Base-by-base conservation (phyloP, 2,113 vertebrate genomes). In the Calyptommatus sinebrachiatus region DNA sequence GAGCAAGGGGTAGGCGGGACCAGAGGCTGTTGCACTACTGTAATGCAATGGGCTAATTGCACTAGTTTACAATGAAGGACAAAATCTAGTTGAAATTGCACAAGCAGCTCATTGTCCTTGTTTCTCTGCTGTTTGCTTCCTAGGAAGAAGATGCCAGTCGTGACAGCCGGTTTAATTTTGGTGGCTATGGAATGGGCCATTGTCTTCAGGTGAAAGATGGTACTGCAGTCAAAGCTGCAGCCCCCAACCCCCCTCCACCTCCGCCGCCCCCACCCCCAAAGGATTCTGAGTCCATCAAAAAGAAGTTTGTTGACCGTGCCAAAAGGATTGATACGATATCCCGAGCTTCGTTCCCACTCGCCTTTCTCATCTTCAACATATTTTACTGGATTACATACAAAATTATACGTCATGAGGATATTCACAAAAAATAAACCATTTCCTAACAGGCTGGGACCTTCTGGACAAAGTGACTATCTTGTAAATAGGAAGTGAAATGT, bases 361-460 rank as follows among this genome's bases (percentile, higher is more conserved):
- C 97, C 70, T 99, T 99, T 93, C 97, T 99, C 87, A 99, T 99
- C 91, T 99, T 99, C 94, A 99, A 99, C 88, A 95, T 99, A 94
- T 99, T 99, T 94, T 99, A 99, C 94, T 99, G 98, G 98, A 97
- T 99, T 89, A 99, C 98, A 31, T 99, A 99, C 89, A 99, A 99
- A 94, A 99, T 99, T 93, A 99, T 99, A 94, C 91, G 98, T 84
- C 96, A 99, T 72, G 98, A 99, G 93, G 97, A 97, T 94, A 94
- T 97, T 81, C 94, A 96, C 91, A 95, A 96, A 91, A 96, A 97
- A 89, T 99, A 96, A 92, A 87, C 89, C 79, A 77, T 66, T 84
- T 71, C 83, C 73, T 41, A 31, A n/a, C 7, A 78, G 0, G 1
- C 87, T 88, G 88, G 91, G 92, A 94, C 88, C 85, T 89, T 83